Percentiles rank a stretch among this genome's conserved stretches.
Conservation (phyloP, 2,888 invertebrate genomes). For the Globia sparganii region DNA sequence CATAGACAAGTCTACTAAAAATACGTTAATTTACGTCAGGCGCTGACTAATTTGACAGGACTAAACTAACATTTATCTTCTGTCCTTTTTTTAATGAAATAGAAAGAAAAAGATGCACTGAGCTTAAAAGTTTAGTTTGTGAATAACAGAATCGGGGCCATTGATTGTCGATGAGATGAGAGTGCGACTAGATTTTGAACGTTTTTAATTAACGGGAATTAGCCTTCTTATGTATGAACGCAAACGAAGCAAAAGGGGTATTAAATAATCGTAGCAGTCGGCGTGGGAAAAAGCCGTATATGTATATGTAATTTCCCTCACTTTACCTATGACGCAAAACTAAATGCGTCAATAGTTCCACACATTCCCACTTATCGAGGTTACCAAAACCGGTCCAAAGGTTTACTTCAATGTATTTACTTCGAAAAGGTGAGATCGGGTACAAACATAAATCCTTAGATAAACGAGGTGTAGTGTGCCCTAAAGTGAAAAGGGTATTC, state of each 20-base stretch:
- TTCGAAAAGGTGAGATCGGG: conserved; percentile 32
- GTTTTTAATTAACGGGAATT: no score
- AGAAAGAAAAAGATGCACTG: no score
- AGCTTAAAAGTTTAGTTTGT: no score
- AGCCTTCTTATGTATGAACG: neutral
- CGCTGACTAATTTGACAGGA: no score
- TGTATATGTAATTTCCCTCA: neutral
- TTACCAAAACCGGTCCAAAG: conserved; percentile 20
- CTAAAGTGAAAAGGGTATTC: conserved; percentile 47
- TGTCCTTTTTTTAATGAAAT: no score
- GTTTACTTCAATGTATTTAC: conserved; percentile 5
- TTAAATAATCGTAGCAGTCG: neutral
- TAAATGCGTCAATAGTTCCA: conserved; percentile 9
- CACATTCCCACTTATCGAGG: conserved; percentile 26
- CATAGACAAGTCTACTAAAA: no score
- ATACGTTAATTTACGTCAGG: no score
- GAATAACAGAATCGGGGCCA: no score
- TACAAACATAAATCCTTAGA: conserved; percentile 46
- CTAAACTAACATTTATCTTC: no score
- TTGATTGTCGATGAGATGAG: no score
- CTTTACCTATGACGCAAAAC: neutral
- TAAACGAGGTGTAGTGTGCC: conserved; percentile 44
- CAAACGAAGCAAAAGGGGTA: neutral
- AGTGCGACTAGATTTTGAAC: no score
- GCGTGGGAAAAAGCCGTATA: no score